Base-by-base conservation (phyloP, 2,113 vertebrate species). In the Brachyhypopomus gauderio region DNA sequence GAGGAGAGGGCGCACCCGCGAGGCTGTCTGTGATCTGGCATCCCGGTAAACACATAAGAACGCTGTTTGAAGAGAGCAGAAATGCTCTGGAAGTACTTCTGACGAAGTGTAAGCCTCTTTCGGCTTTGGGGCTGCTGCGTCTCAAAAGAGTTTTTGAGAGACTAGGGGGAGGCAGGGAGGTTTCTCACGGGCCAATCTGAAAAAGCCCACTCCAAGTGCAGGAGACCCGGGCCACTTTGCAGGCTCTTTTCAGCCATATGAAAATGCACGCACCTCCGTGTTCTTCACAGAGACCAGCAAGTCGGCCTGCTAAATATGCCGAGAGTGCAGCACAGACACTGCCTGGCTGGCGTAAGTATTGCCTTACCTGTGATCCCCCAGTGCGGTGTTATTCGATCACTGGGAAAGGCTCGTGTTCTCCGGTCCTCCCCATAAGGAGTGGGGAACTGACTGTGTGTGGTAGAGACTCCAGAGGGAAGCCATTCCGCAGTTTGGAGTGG, bases 71-170 rank as follows among this genome's bases (percentile, higher is more conserved):
- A 87, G 83, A 89, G 87, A 87, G 84, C 82, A 90, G 87, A 91
- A 92, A 92, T 91, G 89, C 91, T 90, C 88, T 91, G 90, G 91
- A 93, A 90, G 87, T 82, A 89, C 91, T 92, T 93, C 90, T 90
- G 89, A 92, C 88, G 77, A 90, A 85, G 81, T 74, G 82, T 92
- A 93, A 92, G 91, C 93, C 88, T 89, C 89, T 93, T 85, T 92
- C 23, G 72, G 89, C 89, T 91, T 88, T 80, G 86, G 66, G 78
- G 87, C 78, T 84, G 87, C 25, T 83, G 86, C 85, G 85, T 86
- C 88, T 90, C 91, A 88, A 90, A 90, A 87, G 84, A 83, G 75
- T 83, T 84, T 91, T 86, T 88, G 88, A 88, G 78, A 89, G 85
- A 85, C 86, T 19, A n/a, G 83, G 73, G 62, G 78, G 79, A 85